Conservation (phyloP, 1,140 invertebrate genomes). For the Ganaspis sp. region DNA sequence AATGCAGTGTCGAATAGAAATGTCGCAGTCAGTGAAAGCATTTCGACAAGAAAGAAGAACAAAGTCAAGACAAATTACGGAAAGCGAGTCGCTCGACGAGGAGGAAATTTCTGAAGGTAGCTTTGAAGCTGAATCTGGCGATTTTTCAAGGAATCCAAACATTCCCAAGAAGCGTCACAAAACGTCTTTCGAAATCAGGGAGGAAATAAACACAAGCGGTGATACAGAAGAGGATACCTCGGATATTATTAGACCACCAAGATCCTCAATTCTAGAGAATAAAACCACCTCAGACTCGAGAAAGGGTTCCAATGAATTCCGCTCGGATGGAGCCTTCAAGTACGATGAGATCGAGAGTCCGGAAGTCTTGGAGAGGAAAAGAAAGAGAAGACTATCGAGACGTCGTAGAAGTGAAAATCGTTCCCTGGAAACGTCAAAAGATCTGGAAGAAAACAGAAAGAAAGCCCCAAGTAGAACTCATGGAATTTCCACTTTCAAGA, state of each 20-base stretch:
- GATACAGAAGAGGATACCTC: slow-evolving; percentile 44
- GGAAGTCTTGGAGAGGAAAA: slow-evolving; percentile 39
- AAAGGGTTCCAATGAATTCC: slow-evolving; percentile 18
- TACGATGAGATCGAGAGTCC: slow-evolving; percentile 37
- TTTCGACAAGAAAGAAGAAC: slow-evolving; percentile 22
- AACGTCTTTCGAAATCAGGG: slow-evolving; percentile 31
- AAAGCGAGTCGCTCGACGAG: slow-evolving; percentile 33
- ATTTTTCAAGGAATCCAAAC: slow-evolving; percentile 36
- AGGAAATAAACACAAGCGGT: slow-evolving; percentile 36
- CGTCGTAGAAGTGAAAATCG: slow-evolving; percentile 33
- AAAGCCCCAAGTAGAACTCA: slow-evolving; percentile 36
- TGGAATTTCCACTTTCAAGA: slow-evolving; percentile 39
- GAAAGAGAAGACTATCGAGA: slow-evolving; percentile 42
- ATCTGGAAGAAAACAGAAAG: slow-evolving; percentile 36
- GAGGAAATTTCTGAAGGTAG: not conserved
- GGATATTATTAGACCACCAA: slow-evolving; percentile 36
- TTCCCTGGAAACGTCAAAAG: slow-evolving; percentile 37
- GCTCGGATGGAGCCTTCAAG: slow-evolving; percentile 31
- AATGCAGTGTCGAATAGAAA: slow-evolving; percentile 30
- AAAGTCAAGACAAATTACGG: not conserved
- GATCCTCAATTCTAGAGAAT: slow-evolving; percentile 36
- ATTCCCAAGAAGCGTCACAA: slow-evolving; percentile 32
- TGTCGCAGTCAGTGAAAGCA: slow-evolving; percentile 26
- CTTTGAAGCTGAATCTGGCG: slow-evolving; percentile 38
- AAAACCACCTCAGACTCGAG: slow-evolving; percentile 36